Percentiles rank a stretch among this genome's conserved stretches.
These are phyloP conservation scores for Cosmia trapezina DNA, from an alignment of 2,888 invertebrate genomes.

Conservation along the genomic window DNA sequence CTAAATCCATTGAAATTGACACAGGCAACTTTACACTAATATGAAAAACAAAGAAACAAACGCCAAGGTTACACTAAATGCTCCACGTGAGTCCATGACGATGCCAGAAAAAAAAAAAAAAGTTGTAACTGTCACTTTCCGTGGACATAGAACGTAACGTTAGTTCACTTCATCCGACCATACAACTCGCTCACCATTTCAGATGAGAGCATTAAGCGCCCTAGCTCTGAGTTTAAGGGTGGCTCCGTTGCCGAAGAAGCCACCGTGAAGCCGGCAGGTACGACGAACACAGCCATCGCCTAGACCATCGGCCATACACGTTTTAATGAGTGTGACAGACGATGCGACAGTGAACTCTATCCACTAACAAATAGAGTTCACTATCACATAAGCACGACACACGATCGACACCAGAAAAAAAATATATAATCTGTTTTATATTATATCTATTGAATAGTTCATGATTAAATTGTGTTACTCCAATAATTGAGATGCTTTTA, in stretches of 20 bases:
- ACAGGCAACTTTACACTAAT: constrained; percentile 1
- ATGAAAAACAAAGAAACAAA: not conserved
- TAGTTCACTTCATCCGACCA: constrained; percentile 84
- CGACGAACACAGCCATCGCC: constrained; percentile 86
- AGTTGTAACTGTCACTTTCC: constrained; percentile 63
- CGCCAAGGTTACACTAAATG: not conserved
- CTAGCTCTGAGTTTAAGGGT: constrained; percentile 96
- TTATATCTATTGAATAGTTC: constrained; percentile 88
- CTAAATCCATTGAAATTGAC: constrained; percentile 60
- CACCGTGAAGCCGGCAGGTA: constrained; percentile 87
- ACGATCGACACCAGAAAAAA: constrained; percentile 85
- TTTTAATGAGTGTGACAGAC: constrained; percentile 85
- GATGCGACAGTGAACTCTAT: constrained; percentile 86
- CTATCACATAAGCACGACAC: constrained; percentile 88
- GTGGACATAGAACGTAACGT: constrained; percentile 83
- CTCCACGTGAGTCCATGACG: not conserved
- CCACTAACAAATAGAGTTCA: constrained; percentile 76
- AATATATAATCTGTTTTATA: constrained; percentile 90
- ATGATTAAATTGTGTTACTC: constrained; percentile 91
- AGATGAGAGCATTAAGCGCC: constrained; percentile 95
- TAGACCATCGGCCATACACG: constrained; percentile 86
- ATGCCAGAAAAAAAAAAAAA: not conserved
- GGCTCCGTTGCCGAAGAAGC: constrained; percentile 88
- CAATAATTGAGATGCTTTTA: constrained; percentile 90
- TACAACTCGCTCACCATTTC: constrained; percentile 88